Evolutionary conservation across 2,113 vertebrate genomes (phyloP).

Genomic region (Pygoscelis adeliae): DNA sequence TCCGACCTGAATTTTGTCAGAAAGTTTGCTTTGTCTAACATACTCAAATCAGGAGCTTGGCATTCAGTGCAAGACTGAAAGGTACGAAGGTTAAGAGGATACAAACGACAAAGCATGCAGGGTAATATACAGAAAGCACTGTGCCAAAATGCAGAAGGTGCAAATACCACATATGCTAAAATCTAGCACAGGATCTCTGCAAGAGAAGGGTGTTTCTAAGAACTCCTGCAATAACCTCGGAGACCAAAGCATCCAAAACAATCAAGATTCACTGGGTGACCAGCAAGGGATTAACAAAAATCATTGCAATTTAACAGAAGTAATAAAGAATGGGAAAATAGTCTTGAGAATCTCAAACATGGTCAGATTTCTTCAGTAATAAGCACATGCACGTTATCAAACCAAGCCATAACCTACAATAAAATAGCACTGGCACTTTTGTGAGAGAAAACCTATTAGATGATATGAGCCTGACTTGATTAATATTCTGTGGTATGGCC

Average conservation of each 20-base stretch:
- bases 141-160: background rate
- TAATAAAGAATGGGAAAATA: background rate
- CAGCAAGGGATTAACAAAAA: background rate
- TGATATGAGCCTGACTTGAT: background rate
- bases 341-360: background rate
- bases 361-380: background rate
- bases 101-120: background rate
- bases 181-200: background rate
- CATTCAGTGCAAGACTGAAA: background rate
- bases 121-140: background rate
- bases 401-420: background rate
- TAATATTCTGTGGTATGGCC: background rate
- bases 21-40: slow-evolving; percentile 12
- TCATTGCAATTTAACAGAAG: background rate
- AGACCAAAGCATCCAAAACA: background rate
- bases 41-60: background rate
- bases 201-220: background rate
- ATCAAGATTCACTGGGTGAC: background rate
- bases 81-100: background rate
- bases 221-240: background rate
- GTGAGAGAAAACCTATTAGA: background rate
- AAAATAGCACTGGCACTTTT: background rate
- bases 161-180: background rate
- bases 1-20: slow-evolving; percentile 13
- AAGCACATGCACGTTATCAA: background rate